These are phyloP conservation scores for Isoperla grammatica DNA, from an alignment of 2,888 invertebrate species.

Conservation along the genomic window DNA sequence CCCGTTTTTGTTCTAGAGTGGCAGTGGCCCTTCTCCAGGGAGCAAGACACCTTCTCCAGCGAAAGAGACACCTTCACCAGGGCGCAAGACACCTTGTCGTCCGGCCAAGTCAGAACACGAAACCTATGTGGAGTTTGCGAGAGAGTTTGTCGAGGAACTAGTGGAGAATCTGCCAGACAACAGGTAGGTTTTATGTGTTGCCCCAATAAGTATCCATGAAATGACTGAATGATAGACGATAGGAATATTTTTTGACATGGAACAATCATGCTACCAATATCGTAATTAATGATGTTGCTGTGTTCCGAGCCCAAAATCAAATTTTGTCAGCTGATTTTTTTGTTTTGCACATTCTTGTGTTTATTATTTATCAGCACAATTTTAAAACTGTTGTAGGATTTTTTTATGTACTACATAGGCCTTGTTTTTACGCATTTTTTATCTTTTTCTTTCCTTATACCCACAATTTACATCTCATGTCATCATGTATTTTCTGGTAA, in stretches of 20 bases:
- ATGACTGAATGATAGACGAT: no score
- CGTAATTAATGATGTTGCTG: background rate
- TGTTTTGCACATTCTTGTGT: background rate
- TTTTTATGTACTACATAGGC: no score
- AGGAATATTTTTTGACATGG: no score
- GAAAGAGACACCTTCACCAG: background rate
- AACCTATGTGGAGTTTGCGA: slow-evolving; percentile 29
- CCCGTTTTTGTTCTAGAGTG: slow-evolving; percentile 23
- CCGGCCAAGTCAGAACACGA: slow-evolving; percentile 27
- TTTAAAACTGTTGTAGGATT: no score
- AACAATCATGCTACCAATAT: background rate
- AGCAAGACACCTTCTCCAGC: slow-evolving; percentile 5
- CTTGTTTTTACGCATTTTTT: no score
- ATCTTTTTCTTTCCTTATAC: no score
- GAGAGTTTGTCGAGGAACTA: slow-evolving; percentile 31
- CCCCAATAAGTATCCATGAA: no score
- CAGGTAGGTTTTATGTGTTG: slow-evolving; percentile 24
- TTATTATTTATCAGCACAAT: no score
- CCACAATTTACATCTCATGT: no score
- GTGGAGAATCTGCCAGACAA: slow-evolving; percentile 26
- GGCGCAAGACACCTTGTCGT: slow-evolving; percentile 4
- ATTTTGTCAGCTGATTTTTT: background rate
- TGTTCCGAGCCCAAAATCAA: background rate
- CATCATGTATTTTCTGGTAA: no score
- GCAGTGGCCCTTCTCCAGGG: slow-evolving; percentile 14